A percentile compares a stretch with the other conserved stretches of the same genome.
These are phyloP conservation scores for Aplocera efformata DNA, from an alignment of 2,888 invertebrate genomes.

Conservation along the genomic window DNA sequence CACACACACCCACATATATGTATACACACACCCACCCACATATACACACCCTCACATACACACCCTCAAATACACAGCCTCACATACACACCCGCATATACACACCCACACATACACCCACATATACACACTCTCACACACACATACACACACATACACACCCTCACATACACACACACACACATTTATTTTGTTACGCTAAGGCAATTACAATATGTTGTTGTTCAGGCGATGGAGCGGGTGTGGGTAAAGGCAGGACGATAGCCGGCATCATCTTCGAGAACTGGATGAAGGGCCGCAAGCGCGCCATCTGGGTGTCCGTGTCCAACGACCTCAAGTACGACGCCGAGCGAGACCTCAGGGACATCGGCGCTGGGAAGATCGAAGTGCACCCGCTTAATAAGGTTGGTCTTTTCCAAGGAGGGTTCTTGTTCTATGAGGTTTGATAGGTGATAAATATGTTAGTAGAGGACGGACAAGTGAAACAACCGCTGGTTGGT, in stretches of 20 bases:
- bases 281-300: constrained; percentile 95
- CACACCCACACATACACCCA: background rate
- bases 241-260: constrained; percentile 98
- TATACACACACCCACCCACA: too few relatives aligned
- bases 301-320: constrained; percentile 98
- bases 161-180: background rate
- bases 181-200: too few relatives aligned
- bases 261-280: constrained; percentile 99
- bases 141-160: too few relatives aligned
- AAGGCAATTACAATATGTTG: background rate
- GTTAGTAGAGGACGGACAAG: too few relatives aligned
- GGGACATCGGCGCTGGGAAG: constrained; percentile 95
- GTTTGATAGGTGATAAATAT: too few relatives aligned
- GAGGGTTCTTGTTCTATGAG: background rate
- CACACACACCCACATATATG: background rate
- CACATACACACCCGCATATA: too few relatives aligned
- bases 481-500: too few relatives aligned
- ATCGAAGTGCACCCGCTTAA: constrained; percentile 94
- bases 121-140: too few relatives aligned
- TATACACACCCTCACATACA: too few relatives aligned
- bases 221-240: constrained; percentile 95
- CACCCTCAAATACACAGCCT: too few relatives aligned
- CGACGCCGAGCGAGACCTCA: constrained; percentile 97
- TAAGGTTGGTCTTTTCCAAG: constrained; percentile 82
- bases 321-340: constrained; percentile 99